Base-by-base conservation (phyloP, 1,140 invertebrate genomes). In the Polypedilum pembai region DNA sequence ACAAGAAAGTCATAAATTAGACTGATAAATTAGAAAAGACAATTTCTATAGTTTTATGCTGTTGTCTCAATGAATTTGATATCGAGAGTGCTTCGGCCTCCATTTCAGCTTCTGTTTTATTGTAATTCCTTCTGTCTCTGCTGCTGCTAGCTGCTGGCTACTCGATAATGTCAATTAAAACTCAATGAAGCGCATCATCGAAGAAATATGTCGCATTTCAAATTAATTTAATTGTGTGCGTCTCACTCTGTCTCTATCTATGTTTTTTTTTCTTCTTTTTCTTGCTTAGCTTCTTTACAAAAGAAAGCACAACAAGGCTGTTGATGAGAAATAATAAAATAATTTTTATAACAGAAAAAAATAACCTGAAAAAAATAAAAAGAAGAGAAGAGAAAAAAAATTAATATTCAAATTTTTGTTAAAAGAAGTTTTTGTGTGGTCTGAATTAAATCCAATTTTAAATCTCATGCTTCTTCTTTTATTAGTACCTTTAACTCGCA, bases 341-440 rank as follows among this genome's bases (percentile, higher is more conserved):
- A n/a, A 12, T 56, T 56, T 56, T 56, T 56, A 56, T 56, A 56
- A 12, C 41, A 45, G 12, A 4, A 12, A 12, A 56, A 56, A n/a
- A 56, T 15, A 56, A n/a, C n/a, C 45, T 12, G n/a, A 56, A 56
- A 56, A 56, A 56, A 56, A 56, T 56, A 56, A 56, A 56, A n/a
- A 56, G 45, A 56, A 56, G n/a, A 45, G 8, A 15, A 8, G 41
- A 66, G 18, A 66, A 66, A 69, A n/a, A 21, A 69, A 69, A 69
- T 69, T 69, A 69, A 69, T 69, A 69, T 69, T 69, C 65, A 69
- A 69, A 69, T 69, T 69, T 20, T 18, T 18, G 18, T n/a, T 10
- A 69, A 69, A 69, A 18, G 18, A 69, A 69, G 65, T 69, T 69
- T 69, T 69, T 69, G 65, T 69, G 65, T 69, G 65, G 65, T 69